Conservation (phyloP, 92 coral and sea anemone species). For the Bergia sp. region DNA sequence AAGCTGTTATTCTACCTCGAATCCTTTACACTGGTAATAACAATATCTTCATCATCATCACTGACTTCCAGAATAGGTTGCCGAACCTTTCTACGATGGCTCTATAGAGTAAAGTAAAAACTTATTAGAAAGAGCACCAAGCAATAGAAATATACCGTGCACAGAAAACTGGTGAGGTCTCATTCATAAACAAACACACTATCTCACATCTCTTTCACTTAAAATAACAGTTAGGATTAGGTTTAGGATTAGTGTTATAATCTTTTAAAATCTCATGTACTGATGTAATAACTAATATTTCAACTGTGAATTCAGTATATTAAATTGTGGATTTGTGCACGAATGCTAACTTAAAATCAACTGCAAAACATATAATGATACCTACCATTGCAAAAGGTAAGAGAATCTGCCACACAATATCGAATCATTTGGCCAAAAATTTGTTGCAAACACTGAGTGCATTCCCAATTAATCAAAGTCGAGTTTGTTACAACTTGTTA, state of each 20-base stretch:
- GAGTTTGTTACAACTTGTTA: neutral
- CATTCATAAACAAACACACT: too few species aligned
- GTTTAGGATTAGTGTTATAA: too few species aligned
- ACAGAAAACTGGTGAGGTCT: too few species aligned
- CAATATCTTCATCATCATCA: conserved; percentile 32
- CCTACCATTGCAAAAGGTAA: conserved; percentile 14
- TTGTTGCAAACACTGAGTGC: neutral
- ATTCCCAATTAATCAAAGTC: neutral
- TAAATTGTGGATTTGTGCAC: neutral
- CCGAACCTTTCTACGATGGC: conserved; percentile 23
- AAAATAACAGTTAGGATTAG: too few species aligned
- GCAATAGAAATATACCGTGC: too few species aligned
- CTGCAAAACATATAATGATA: neutral
- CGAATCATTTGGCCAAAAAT: conserved; percentile 5
- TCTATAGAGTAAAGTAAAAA: neutral
- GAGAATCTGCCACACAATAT: neutral
- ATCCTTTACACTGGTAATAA: neutral
- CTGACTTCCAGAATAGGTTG: neutral
- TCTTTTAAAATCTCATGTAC: too few species aligned
- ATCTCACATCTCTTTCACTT: too few species aligned
- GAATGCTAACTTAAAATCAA: too few species aligned
- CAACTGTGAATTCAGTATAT: too few species aligned
- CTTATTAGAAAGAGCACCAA: neutral
- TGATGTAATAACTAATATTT: too few species aligned
- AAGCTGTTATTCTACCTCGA: neutral